Evolutionary conservation across 2,888 invertebrate species (phyloP).

Genomic region (Nomada ferruginata): DNA sequence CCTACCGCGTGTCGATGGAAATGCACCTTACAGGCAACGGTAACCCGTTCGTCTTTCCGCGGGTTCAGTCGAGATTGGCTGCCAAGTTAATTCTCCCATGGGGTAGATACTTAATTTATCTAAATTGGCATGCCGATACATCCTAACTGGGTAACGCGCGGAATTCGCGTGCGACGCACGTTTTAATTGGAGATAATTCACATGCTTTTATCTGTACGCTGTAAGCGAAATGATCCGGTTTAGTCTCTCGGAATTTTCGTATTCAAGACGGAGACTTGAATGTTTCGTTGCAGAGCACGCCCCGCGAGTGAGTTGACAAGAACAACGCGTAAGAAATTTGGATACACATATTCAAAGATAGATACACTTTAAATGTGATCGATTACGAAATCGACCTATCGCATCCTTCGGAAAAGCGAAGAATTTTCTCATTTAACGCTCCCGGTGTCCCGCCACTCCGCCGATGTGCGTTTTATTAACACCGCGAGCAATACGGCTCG

Average conservation of each 20-base stretch:
- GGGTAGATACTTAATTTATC: constrained; percentile 68
- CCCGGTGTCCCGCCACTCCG: background rate
- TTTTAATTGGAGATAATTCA: constrained; percentile 28
- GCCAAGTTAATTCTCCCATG: constrained; percentile 66
- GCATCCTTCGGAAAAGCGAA: background rate
- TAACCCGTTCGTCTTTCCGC: constrained; percentile 61
- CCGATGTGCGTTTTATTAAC: background rate
- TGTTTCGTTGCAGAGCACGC: too few species aligned
- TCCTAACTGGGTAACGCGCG: constrained; percentile 19
- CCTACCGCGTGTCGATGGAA: constrained; percentile 73
- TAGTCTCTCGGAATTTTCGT: too few species aligned
- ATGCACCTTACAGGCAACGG: constrained; percentile 60
- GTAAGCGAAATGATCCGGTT: background rate
- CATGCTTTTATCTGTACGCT: background rate
- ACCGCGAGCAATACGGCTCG: background rate
- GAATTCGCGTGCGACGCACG: constrained; percentile 17
- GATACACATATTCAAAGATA: too few species aligned
- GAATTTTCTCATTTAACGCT: background rate
- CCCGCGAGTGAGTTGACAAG: too few species aligned
- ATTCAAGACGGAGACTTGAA: too few species aligned
- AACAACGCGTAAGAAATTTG: too few species aligned
- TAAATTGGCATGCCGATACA: constrained; percentile 63
- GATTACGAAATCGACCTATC: background rate
- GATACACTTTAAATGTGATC: too few species aligned
- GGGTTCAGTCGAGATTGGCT: constrained; percentile 65